Evolutionary conservation across 2,113 vertebrate genomes (phyloP), one percentile per base, ranked within the genome.

Genomic region (Cyprinodon brontotheroides): DNA sequence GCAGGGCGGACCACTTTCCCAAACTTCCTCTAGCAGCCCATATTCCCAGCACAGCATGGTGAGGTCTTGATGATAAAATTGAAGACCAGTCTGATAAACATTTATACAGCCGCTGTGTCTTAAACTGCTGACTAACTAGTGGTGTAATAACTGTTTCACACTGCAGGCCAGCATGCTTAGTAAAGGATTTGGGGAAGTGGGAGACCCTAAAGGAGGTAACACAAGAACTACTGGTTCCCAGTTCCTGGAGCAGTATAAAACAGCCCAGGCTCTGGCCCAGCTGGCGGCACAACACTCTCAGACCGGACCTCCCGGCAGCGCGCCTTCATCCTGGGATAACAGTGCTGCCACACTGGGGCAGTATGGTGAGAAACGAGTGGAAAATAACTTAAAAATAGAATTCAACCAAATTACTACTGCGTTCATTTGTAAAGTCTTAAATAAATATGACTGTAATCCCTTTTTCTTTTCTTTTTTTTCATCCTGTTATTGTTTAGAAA

Each of bases 231-330:
- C 95, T 1, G 97, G 97, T 3, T 99, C 97, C 0, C 98, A 99
- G 92, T 98, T 99, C 92, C 92, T 99, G 93, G 97, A 98, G 94
- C 98, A 99, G 89, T 98, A 98, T 90, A 99, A 98, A 95, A 99
- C 97, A 0, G 97, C 97, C 8, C 96, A 98, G 93, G 97, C 98
- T 0, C 88, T 99, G 92, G 97, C 98, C 39, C 98, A 99, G 92
- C 86, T 99, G 89, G 97, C 97, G 3, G 96, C 96, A 57, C 98
- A 99, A 92, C 97, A 97, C 86, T 94, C 95, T 74, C 94, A 95
- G 81, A 79, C 92, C 2, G 93, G 87, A 69, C 95, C 96, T 40
- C 92, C 96, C 4, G 93, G 82, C 17, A 92, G 96, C 48, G 89
- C 91, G 48, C 95, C 97, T 47, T 96, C 97, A 68, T 95, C 96